Base-by-base conservation (phyloP, 1,140 invertebrate species). In the Pseudomyrmex sp. region DNA sequence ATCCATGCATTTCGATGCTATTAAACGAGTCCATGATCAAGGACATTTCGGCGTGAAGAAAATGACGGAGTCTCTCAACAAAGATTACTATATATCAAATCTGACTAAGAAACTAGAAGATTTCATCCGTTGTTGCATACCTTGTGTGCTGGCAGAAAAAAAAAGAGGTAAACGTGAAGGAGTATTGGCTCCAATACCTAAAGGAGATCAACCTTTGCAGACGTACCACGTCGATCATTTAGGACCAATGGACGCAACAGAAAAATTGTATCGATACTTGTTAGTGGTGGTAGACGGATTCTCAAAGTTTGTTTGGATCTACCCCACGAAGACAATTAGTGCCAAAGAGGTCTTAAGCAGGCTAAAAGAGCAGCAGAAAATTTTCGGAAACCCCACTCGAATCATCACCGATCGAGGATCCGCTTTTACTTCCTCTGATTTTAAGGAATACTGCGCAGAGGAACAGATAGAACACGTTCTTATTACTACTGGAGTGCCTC, bases 401-500 rank as follows among this genome's bases (percentile, higher is more conserved):
- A 73, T 73, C 18, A 73, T 73, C 15, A 59, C 56, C 0, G 70
- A 73, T 13, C 20, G 56, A 9, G 70, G 70, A 35, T 18, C 56
- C 0, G 85, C 77, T 0, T 87, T 80, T n/a, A 84, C 87, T 0
- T 77, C 79, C 0, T 48, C 8, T 1, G 54, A 52, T 12, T 93
- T 91, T 73, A 26, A 65, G 18, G 56, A 82, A 63, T 90, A 85
- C 62, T 88, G 75, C 23, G 23, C 79, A 9, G 50, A 89, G 3
- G 85, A 92, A 72, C 73, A 86, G 50, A 93, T 94, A 13, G 26
- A 83, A n/a, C 91, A 93, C 83, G 3, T 82, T 0, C 35, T 75
- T 1, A 93, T 91, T 23, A 91, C 92, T 1, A 92, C 90, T 0
- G 89, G 90, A 8, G 20, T 86, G 2, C 91, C 90, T 0, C 68